Conservation (phyloP, 2,797 vertebrate genomes). For the Melanotaenia pygmaea region DNA sequence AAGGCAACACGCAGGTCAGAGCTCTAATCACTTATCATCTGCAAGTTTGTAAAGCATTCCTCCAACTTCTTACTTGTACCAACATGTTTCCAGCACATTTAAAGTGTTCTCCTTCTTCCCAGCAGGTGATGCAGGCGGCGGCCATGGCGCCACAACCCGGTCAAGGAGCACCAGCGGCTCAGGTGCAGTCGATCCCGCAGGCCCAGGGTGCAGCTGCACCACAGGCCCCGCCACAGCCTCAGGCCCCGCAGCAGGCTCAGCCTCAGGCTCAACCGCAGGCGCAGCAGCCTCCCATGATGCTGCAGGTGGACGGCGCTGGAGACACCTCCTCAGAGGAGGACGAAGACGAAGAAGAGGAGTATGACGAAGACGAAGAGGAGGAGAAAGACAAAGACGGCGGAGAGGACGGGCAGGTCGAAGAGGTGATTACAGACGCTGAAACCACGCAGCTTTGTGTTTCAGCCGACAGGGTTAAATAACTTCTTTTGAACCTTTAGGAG, state of each 20-base stretch:
- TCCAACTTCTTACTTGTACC: neutral
- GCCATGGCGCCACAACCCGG: constrained; percentile 86
- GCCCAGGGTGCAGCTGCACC: constrained; percentile 78
- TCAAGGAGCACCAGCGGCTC: constrained; percentile 79
- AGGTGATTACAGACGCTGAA: constrained; percentile 80
- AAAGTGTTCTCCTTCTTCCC: constrained; percentile 13
- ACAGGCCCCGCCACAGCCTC: constrained; percentile 77
- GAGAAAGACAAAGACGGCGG: constrained; percentile 97
- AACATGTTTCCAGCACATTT: too few relatives aligned
- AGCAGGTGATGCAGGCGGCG: constrained; percentile 87
- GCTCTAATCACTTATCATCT: neutral
- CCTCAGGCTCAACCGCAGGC: constrained; percentile 83
- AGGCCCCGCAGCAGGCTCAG: constrained; percentile 83
- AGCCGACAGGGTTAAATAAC: neutral
- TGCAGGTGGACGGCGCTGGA: constrained; percentile 95
- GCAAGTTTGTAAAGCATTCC: neutral
- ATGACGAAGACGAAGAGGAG: constrained; percentile 98
- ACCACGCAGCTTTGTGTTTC: neutral
- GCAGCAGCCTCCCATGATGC: constrained; percentile 90
- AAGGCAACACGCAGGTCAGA: constrained; percentile 87
- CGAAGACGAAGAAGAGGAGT: constrained; percentile 97
- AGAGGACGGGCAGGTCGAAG: constrained; percentile 97
- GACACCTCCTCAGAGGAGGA: constrained; percentile 98
- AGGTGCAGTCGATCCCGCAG: constrained; percentile 84
- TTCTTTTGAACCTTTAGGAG: constrained; percentile 81